Evolutionary conservation across 1,140 invertebrate genomes (phyloP).

Genomic region (Elysia chlorotica): DNA sequence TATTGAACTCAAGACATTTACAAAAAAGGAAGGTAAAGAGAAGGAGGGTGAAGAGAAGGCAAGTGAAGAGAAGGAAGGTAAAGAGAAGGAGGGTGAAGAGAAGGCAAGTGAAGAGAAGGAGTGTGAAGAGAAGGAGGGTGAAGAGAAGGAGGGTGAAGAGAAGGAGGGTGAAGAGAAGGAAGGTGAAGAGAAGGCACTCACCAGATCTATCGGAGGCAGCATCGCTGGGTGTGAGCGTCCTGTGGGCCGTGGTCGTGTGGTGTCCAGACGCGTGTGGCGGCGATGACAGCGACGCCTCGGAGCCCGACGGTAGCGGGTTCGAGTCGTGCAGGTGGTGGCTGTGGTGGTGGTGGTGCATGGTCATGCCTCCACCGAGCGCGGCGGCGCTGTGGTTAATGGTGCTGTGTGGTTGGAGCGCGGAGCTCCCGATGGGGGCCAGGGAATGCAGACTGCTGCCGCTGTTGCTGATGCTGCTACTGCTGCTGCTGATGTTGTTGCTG

Average conservation of each 20-base stretch:
- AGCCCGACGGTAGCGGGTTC: slow-evolving; percentile 17
- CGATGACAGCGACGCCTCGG: slow-evolving; percentile 15
- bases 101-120: neutral
- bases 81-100: neutral
- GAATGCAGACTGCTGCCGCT: no score
- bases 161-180: neutral
- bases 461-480: no score
- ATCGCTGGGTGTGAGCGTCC: slow-evolving; percentile 17
- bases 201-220: slow-evolving; percentile 19
- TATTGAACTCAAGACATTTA: no score
- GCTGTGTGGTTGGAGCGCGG: no score
- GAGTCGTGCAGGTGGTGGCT: slow-evolving; percentile 20
- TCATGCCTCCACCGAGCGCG: neutral
- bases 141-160: neutral
- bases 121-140: neutral
- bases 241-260: slow-evolving; percentile 18
- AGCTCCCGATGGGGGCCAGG: no score
- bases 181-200: neutral
- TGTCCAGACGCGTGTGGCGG: slow-evolving; percentile 17
- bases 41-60: neutral
- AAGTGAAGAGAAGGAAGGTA: neutral
- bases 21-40: no score
- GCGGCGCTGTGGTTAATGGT: neutral
- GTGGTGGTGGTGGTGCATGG: slow-evolving; percentile 20
- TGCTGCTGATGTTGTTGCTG: neutral